A percentile compares a stretch with the other conserved stretches of the same genome.
Conservation (phyloP, 2,888 invertebrate genomes). For the Acrobasis repandana region DNA sequence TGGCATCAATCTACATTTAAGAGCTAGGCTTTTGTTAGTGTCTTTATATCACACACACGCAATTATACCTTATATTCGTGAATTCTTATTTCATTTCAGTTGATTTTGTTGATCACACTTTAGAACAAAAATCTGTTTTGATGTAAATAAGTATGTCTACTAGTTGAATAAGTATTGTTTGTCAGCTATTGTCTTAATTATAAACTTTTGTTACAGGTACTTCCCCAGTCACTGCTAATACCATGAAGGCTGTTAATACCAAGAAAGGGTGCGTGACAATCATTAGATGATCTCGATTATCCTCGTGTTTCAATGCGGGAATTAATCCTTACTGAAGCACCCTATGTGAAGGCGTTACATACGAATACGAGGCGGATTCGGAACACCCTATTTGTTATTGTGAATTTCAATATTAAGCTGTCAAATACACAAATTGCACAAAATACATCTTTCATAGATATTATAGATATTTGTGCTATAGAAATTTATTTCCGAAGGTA, state of each 20-base stretch:
- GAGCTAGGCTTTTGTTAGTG: too few relatives aligned
- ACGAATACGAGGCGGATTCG: not conserved
- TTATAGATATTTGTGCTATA: too few relatives aligned
- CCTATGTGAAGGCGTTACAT: not conserved
- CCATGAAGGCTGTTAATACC: not conserved
- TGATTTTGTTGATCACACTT: too few relatives aligned
- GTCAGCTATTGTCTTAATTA: not conserved
- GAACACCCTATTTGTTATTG: slow-evolving; percentile 16
- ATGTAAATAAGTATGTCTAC: too few relatives aligned
- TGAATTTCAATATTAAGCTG: not conserved
- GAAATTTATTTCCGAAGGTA: too few relatives aligned
- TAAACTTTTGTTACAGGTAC: slow-evolving; percentile 15
- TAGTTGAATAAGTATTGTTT: too few relatives aligned
- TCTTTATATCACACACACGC: too few relatives aligned
- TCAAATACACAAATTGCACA: not conserved
- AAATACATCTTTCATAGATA: too few relatives aligned
- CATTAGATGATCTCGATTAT: slow-evolving; percentile 35
- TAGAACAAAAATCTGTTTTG: too few relatives aligned
- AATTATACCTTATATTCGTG: too few relatives aligned
- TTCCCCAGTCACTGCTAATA: not conserved
- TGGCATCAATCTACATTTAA: too few relatives aligned
- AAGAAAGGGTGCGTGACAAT: slow-evolving; percentile 34
- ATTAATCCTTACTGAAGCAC: slow-evolving; percentile 31
- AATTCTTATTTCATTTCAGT: too few relatives aligned
- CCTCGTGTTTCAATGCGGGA: slow-evolving; percentile 32